Evolutionary conservation across 2,797 vertebrate genomes (phyloP).

Genomic region (Anguilla obscura): DNA sequence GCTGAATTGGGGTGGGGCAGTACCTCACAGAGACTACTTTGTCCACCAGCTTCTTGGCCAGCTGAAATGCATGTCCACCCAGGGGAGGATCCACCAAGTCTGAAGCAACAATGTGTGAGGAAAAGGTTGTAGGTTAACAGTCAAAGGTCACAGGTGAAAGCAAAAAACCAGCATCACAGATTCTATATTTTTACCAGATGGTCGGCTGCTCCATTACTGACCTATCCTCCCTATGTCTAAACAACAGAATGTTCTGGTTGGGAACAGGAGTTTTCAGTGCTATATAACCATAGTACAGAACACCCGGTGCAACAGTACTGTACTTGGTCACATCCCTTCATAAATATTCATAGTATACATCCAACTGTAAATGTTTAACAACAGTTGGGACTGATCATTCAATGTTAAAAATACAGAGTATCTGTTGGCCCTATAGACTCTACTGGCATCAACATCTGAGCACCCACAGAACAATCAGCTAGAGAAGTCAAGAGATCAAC

Average conservation of each 20-base stretch:
- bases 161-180: not conserved
- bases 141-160: not conserved
- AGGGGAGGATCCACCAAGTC: conserved; percentile 79
- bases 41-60: conserved; percentile 84
- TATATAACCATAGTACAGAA: no score
- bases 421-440: not conserved
- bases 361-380: not conserved
- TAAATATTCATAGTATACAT: not conserved
- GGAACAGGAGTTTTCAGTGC: not conserved
- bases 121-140: conserved; percentile 17
- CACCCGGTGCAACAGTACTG: not conserved
- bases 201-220: not conserved
- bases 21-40: conserved; percentile 86
- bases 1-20: not conserved
- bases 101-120: conserved; percentile 53
- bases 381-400: not conserved
- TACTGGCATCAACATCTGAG: not conserved
- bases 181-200: not conserved
- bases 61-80: conserved; percentile 77
- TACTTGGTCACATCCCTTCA: not conserved
- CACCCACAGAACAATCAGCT: not conserved
- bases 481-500: not conserved
- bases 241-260: not conserved
- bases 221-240: not conserved
- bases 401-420: not conserved